These are phyloP conservation scores for Rhabditoides inermis DNA, from an alignment of 2,888 invertebrate species.

Conservation along the genomic window DNA sequence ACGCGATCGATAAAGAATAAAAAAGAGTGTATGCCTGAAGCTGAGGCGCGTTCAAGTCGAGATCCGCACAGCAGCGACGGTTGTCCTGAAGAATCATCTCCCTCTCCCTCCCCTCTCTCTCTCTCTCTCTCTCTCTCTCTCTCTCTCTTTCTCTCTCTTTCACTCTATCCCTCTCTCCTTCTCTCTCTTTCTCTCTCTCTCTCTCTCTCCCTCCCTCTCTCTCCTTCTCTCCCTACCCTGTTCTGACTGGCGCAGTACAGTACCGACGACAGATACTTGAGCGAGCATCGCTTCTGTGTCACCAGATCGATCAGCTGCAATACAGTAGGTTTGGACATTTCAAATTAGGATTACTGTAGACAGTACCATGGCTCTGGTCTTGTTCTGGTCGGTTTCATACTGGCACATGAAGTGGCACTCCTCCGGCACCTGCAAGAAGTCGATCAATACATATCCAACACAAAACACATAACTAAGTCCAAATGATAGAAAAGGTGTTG, in stretches of 20 bases:
- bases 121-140: no score
- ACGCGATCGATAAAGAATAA: neutral
- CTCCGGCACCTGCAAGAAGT: no score
- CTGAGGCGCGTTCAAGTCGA: constrained; percentile 44
- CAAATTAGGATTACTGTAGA: neutral
- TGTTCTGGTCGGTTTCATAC: constrained; percentile 45
- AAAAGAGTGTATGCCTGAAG: constrained; percentile 26
- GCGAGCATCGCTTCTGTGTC: constrained; percentile 30
- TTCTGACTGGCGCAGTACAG: constrained; percentile 49
- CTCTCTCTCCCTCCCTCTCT: no score
- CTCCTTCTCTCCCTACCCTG: no score
- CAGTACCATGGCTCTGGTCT: constrained; percentile 39
- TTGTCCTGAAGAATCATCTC: no score
- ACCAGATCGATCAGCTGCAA: constrained; percentile 39
- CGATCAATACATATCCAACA: no score
- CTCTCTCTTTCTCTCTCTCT: no score
- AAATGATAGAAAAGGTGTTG: neutral
- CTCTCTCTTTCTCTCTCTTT: no score
- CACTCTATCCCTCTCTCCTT: no score
- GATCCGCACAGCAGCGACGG: constrained; percentile 41
- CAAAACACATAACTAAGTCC: no score
- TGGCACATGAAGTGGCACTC: constrained; percentile 46
- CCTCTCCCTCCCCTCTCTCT: no score
- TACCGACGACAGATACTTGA: constrained; percentile 47
- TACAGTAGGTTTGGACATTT: neutral